A percentile compares a stretch with the other conserved stretches of the same genome.
Evolutionary conservation across 2,797 vertebrate genomes (phyloP).

Genomic region (Microtus obscurus): DNA sequence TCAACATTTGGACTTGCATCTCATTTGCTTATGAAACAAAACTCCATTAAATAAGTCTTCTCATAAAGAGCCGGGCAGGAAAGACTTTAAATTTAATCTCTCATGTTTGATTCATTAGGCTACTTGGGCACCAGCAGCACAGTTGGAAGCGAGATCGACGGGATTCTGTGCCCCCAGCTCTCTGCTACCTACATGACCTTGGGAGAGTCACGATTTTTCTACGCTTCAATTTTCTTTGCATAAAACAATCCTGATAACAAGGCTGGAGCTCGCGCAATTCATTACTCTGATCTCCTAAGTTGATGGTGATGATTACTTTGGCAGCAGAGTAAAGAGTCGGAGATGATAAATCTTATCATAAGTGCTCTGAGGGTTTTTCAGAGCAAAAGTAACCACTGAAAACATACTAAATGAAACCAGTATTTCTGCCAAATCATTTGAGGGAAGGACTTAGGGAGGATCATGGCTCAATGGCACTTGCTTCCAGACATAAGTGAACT

Average conservation of each 20-base stretch:
- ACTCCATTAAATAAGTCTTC: slow-evolving; percentile 43
- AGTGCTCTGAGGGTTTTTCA: slow-evolving; percentile 40
- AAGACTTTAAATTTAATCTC: slow-evolving; percentile 48
- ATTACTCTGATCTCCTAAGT: not conserved
- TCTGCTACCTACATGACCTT: slow-evolving; percentile 75
- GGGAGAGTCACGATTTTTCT: slow-evolving; percentile 77
- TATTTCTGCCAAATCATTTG: slow-evolving; percentile 23
- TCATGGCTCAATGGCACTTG: slow-evolving; percentile 5
- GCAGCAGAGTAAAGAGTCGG: not conserved
- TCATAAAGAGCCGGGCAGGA: slow-evolving; percentile 29
- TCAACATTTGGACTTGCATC: slow-evolving; percentile 20
- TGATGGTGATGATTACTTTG: not conserved
- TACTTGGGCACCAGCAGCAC: not conserved
- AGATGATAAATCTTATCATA: slow-evolving; percentile 38
- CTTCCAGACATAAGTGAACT: not conserved
- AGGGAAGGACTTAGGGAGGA: not conserved
- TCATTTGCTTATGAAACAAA: slow-evolving; percentile 70
- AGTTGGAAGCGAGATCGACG: slow-evolving; percentile 76
- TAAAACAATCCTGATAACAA: not conserved
- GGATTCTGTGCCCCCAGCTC: not conserved
- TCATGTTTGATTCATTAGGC: slow-evolving; percentile 76
- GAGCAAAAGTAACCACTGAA: slow-evolving; percentile 27
- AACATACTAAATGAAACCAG: slow-evolving; percentile 35
- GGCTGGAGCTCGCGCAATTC: slow-evolving; percentile 4
- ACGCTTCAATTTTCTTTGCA: slow-evolving; percentile 32